Base-by-base conservation (phyloP, 35 echinoderm and acorn worm genomes). In the Nesometra sesokonis region DNA sequence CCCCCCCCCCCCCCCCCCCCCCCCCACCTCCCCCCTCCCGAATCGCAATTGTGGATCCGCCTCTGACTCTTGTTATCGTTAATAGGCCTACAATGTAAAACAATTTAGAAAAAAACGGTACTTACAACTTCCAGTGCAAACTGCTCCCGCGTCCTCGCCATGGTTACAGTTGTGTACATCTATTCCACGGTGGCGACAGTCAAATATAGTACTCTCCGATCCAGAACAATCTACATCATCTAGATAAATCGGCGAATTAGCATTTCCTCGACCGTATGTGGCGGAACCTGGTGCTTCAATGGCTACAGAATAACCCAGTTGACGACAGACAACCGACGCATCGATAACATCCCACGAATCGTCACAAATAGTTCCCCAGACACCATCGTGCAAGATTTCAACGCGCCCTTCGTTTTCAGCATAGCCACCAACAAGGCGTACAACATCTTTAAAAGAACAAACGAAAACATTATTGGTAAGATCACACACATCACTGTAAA, bases 321-420 rank as follows among this genome's bases (percentile, higher is more conserved):
- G 81, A 32, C 85, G 40, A 79, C 90, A 91, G 0, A 82, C 90
- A 5, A 91, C 90, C 11, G 33, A 1, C 11, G 90, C 90, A 31
- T 91, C 90, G 0, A 57, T 36, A 19, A 87, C 32, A 21, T 35
- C 85, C 85, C 85, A 91, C 33, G 76, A 31, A 40, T 90, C 78
- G 33, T 90, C 89, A 34, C 89, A 90, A 32, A 90, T 77, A 19
- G 89, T 90, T 9, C 89, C 84, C 89, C 89, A 90, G 15, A 37
- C 29, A 2, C 31, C 57, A 17, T 40, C 35, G 27, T 77, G n/a
- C 11, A 76, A 88, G 2, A 91, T 80, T 39, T 91, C 90, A 0
- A 91, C 90, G n/a, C 90, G 30, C 0, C 90, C 90, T 86, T 91
- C 86, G 23, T 39, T 82, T 32, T 11, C 33, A 33, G 13, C 27